Evolutionary conservation across 1,140 invertebrate species (phyloP).

Genomic region (Brachionus asplanchnoidis): DNA sequence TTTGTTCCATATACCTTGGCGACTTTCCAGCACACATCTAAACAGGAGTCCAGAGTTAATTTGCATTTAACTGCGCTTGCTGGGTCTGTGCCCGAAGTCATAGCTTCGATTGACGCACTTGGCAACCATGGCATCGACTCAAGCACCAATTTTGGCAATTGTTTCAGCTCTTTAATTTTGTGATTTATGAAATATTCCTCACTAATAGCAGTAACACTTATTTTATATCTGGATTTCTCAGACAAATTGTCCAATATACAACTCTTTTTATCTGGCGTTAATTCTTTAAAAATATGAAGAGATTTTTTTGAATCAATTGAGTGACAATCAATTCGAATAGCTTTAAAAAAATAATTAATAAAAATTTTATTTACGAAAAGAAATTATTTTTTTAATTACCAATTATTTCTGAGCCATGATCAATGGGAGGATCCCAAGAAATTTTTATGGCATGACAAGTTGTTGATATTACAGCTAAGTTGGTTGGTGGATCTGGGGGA

Average conservation of each 20-base stretch:
- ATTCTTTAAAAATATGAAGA: constrained; percentile 44
- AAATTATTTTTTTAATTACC: constrained; percentile 45
- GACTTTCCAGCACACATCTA: constrained; percentile 51
- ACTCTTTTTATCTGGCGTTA: constrained; percentile 49
- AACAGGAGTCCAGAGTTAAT: constrained; percentile 47
- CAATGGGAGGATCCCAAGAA: constrained; percentile 55
- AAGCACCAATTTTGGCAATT: constrained; percentile 46
- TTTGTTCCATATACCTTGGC: constrained; percentile 55
- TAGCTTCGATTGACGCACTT: constrained; percentile 49
- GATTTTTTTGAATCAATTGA: constrained; percentile 47
- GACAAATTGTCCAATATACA: constrained; percentile 49
- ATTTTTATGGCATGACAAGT: constrained; percentile 54
- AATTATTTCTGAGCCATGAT: constrained; percentile 54
- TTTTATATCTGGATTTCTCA: constrained; percentile 54
- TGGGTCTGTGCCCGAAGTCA: constrained; percentile 51
- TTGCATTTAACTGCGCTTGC: constrained; percentile 50
- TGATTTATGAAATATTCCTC: constrained; percentile 56
- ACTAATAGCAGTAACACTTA: constrained; percentile 54
- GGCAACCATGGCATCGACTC: constrained; percentile 53
- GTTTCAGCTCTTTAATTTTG: constrained; percentile 47
- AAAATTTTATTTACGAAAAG: background rate
- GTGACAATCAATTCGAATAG: constrained; percentile 52
- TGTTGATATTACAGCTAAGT: constrained; percentile 51
- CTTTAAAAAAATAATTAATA: constrained; percentile 44
- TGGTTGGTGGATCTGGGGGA: constrained; percentile 51